Base-by-base conservation (phyloP, 2,797 vertebrate genomes). In the Sciurus carolinensis region DNA sequence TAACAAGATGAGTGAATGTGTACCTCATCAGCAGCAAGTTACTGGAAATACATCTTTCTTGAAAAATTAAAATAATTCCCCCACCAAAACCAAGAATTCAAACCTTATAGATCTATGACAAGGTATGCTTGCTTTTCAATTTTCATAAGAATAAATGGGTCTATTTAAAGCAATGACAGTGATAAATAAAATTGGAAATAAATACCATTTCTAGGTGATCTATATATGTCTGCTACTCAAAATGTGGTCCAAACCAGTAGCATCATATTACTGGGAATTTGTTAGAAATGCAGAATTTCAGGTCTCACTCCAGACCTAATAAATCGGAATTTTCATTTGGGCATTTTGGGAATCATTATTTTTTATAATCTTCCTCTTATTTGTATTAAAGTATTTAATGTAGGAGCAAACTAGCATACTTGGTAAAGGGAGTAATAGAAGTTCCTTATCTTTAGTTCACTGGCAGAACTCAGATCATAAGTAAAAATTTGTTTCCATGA, bases 361-460 rank as follows among this genome's bases (percentile, higher is more conserved):
- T 72, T 77, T 39, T 14, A 62, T 14, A 83, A 33, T 14, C 47
- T 89, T 72, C 69, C 18, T 81, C 54, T 71, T 80, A 82, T 30
- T 84, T 76, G 0, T 2, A 15, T 2, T 7, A 67, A 28, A 24
- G 54, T 36, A 75, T 12, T 79, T 85, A 52, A 64, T 7, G 11
- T 7, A 87, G 66, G 1, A 11, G 44, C 57, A 94, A 87, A 86
- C 79, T 13, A 87, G 33, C 0, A 7, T 1, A 1, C 15, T 59
- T 18, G 4, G 52, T 5, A n/a, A 69, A 71, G 64, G 0, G 1
- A 87, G n/a, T 3, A 33, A 2, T 24, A 0, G 0, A 26, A 1
- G 0, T 18, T n/a, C 26, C 39, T 14, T 50, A 42, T 87, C 59
- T 93, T 36, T 62, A 15, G 1, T 0, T 5, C 59, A 28, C 6